Conservation (phyloP, 2,113 vertebrate genomes). For the Siniperca chuatsi region DNA sequence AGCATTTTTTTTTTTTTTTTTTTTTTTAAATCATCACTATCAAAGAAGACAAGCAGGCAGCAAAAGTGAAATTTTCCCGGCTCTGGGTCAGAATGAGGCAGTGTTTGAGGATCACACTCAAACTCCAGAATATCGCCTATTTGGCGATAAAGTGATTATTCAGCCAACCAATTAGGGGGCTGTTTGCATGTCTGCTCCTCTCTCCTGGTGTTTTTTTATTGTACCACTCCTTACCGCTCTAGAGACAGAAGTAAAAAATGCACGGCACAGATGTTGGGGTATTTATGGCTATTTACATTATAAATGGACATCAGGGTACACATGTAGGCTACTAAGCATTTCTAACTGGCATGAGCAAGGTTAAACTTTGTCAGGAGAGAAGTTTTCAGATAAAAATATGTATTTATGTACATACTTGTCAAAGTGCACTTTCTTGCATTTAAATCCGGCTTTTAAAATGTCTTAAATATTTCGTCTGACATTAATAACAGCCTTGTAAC, state of each 20-base stretch:
- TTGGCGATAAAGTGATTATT: slow-evolving; percentile 78
- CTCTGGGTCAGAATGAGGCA: slow-evolving; percentile 67
- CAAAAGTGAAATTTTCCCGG: slow-evolving; percentile 68
- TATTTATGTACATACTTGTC: slow-evolving; percentile 5
- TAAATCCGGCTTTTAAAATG: slow-evolving; percentile 29
- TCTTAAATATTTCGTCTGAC: slow-evolving; percentile 24
- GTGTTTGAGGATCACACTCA: slow-evolving; percentile 68
- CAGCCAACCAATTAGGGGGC: slow-evolving; percentile 77
- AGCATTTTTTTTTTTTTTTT: slow-evolving; percentile 79
- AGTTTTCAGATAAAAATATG: neutral
- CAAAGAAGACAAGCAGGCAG: slow-evolving; percentile 79
- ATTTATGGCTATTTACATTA: slow-evolving; percentile 40
- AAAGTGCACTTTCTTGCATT: slow-evolving; percentile 30
- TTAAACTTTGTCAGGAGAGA: slow-evolving; percentile 3
- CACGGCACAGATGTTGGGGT: slow-evolving; percentile 14
- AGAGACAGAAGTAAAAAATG: slow-evolving; percentile 54
- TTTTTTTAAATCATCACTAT: slow-evolving; percentile 83
- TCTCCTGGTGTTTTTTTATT: slow-evolving; percentile 55
- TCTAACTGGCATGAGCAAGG: slow-evolving; percentile 21
- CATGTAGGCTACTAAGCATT: neutral
- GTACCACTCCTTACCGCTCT: slow-evolving; percentile 34
- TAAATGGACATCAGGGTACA: slow-evolving; percentile 5
- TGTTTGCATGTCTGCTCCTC: slow-evolving; percentile 63
- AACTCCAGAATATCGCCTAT: slow-evolving; percentile 50
- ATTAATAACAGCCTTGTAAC: slow-evolving; percentile 28